A percentile compares a stretch with the other conserved stretches of the same genome.
Conservation (phyloP, 2,797 vertebrate genomes). For the Heliangelus exortis region DNA sequence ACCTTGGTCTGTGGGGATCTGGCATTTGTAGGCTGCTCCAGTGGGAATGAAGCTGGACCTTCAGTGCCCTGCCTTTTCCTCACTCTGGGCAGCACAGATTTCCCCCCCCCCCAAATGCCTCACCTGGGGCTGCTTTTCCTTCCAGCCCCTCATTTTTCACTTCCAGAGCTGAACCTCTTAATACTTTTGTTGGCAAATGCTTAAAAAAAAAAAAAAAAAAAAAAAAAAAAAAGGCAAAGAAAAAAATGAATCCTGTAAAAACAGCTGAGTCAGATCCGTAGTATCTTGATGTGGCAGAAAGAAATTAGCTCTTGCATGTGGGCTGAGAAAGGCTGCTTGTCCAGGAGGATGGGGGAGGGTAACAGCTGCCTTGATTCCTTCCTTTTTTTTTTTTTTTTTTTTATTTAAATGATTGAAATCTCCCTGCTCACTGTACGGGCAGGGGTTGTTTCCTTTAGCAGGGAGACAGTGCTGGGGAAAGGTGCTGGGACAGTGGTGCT, state of each 20-base stretch:
- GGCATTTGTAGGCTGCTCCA: fast-evolving
- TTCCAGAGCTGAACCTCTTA: neutral
- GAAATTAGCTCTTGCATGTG: conserved; percentile 9
- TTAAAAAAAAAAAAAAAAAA: no score
- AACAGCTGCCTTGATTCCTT: neutral
- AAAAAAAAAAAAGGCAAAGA: no score
- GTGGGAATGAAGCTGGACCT: neutral
- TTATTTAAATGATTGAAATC: neutral
- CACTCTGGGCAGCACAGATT: neutral
- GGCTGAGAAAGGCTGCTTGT: conserved; percentile 3
- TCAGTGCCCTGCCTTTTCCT: neutral
- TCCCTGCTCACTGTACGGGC: neutral
- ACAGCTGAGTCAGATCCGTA: conserved; percentile 33
- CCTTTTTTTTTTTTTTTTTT: neutral
- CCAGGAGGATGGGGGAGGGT: neutral
- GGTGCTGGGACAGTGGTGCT: neutral
- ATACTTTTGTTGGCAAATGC: conserved; percentile 8
- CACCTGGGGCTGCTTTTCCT: neutral
- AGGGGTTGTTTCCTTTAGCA: neutral
- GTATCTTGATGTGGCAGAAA: conserved; percentile 45
- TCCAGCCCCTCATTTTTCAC: neutral
- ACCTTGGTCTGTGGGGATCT: fast-evolving
- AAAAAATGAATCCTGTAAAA: neutral
- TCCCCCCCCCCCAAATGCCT: neutral
- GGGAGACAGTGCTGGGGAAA: neutral